Percentiles rank a stretch among this genome's conserved stretches.
Evolutionary conservation across 1,140 invertebrate species (phyloP).

Genomic region (Drosophila kepulauana): DNA sequence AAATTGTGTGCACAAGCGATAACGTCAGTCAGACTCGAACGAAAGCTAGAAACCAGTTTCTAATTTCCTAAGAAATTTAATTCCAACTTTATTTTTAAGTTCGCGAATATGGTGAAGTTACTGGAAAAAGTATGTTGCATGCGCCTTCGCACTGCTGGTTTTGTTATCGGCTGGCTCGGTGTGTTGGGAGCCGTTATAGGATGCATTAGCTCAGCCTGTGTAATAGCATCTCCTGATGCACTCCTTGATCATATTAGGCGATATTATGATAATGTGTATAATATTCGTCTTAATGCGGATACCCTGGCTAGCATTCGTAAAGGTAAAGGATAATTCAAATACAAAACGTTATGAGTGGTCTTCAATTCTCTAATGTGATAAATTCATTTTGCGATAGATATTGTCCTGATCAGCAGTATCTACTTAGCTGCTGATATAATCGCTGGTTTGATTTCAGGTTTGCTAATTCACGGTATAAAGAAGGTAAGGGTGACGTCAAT

Average conservation of each 20-base stretch:
- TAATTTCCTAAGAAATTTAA: not conserved
- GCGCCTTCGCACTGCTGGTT: slow-evolving; percentile 62
- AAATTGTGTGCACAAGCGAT: not conserved
- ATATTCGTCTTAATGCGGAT: no score
- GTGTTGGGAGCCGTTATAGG: slow-evolving; percentile 27
- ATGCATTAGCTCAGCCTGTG: slow-evolving; percentile 9
- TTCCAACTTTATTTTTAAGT: not conserved
- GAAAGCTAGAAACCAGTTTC: not conserved
- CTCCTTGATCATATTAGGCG: not conserved
- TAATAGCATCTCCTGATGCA: not conserved
- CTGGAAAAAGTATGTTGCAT: slow-evolving; percentile 48
- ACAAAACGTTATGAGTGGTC: no score
- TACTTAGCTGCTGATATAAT: no score
- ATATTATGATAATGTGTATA: no score
- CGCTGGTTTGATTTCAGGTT: no score
- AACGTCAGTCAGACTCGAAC: not conserved
- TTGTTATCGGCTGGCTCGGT: slow-evolving; percentile 68
- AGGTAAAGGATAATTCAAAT: no score
- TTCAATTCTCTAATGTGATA: no score
- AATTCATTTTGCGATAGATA: no score
- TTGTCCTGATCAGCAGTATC: no score
- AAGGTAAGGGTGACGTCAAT: not conserved
- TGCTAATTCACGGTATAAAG: no score
- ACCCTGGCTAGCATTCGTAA: no score
- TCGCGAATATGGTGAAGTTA: slow-evolving; percentile 36